Conservation (phyloP, 2,113 vertebrate genomes). For the Spermophilus dauricus region DNA sequence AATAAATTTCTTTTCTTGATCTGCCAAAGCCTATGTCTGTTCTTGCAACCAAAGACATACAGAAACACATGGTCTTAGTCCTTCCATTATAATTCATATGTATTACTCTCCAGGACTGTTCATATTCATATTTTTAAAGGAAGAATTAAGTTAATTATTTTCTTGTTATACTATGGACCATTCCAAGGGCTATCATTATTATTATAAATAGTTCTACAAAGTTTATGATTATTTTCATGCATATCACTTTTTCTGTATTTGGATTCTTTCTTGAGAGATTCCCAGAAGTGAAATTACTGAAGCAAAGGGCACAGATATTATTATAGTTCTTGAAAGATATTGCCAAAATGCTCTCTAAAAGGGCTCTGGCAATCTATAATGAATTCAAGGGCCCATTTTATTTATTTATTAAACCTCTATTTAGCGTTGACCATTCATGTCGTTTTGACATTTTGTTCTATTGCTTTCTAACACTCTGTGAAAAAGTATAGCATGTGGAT, state of each 20-base stretch:
- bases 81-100: not conserved
- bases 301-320: slow-evolving; percentile 64
- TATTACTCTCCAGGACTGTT: not conserved
- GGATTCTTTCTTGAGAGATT: slow-evolving; percentile 70
- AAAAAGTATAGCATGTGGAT: not conserved
- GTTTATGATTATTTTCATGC: slow-evolving; percentile 63
- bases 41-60: not conserved
- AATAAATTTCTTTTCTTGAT: slow-evolving; percentile 2
- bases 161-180: not conserved
- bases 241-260: slow-evolving; percentile 72
- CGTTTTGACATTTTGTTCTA: slow-evolving; percentile 7
- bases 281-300: slow-evolving; percentile 69
- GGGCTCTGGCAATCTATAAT: slow-evolving; percentile 55
- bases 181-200: not conserved
- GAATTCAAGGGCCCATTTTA: slow-evolving; percentile 43
- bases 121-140: not conserved
- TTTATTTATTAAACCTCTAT: not conserved
- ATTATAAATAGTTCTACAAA: not conserved
- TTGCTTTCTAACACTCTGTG: not conserved
- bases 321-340: slow-evolving; percentile 56
- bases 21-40: not conserved
- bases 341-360: slow-evolving; percentile 67
- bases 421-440: not conserved
- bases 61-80: not conserved
- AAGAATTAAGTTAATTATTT: not conserved